Percentiles rank a stretch among this genome's conserved stretches.
These are phyloP conservation scores for Gadopsis marmoratus DNA, from an alignment of 2,797 vertebrate genomes.

Conservation along the genomic window DNA sequence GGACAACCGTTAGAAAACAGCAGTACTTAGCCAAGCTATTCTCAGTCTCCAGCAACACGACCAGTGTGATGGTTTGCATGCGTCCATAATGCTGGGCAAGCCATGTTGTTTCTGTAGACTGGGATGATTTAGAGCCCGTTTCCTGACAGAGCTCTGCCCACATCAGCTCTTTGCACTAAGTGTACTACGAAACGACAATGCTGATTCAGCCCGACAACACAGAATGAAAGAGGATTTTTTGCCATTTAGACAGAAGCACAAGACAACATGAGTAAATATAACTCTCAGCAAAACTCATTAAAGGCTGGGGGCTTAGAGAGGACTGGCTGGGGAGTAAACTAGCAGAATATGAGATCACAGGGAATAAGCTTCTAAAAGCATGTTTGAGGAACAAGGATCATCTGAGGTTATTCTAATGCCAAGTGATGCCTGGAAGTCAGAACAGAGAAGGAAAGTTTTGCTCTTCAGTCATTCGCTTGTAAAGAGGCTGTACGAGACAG, in stretches of 20 bases:
- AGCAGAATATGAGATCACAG: constrained; percentile 77
- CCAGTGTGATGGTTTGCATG: constrained; percentile 33
- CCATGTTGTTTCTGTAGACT: constrained; percentile 51
- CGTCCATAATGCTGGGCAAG: constrained; percentile 51
- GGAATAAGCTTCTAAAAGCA: constrained; percentile 72
- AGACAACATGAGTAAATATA: constrained; percentile 77
- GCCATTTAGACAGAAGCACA: constrained; percentile 73
- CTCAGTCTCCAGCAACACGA: constrained; percentile 30
- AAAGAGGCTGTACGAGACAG: constrained; percentile 73
- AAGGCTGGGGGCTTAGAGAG: constrained; percentile 51
- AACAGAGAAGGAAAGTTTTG: constrained; percentile 73
- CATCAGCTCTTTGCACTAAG: constrained; percentile 76
- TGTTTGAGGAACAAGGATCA: constrained; percentile 72
- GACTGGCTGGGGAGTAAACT: constrained; percentile 46
- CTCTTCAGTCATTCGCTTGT: constrained; percentile 70
- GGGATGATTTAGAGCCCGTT: constrained; percentile 52
- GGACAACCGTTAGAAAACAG: constrained; percentile 36
- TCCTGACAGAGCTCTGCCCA: constrained; percentile 63
- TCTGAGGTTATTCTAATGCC: constrained; percentile 75
- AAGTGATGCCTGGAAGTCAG: constrained; percentile 75
- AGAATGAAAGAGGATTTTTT: constrained; percentile 63
- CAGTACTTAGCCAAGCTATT: constrained; percentile 10
- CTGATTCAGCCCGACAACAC: constrained; percentile 73
- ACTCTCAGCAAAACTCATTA: constrained; percentile 78
- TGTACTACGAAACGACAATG: constrained; percentile 61